A percentile compares a stretch with the other conserved stretches of the same genome.
phyloP scores from a whole-genome alignment of 1,140 invertebrate genomes.

The Brachystomella parvula region DNA sequence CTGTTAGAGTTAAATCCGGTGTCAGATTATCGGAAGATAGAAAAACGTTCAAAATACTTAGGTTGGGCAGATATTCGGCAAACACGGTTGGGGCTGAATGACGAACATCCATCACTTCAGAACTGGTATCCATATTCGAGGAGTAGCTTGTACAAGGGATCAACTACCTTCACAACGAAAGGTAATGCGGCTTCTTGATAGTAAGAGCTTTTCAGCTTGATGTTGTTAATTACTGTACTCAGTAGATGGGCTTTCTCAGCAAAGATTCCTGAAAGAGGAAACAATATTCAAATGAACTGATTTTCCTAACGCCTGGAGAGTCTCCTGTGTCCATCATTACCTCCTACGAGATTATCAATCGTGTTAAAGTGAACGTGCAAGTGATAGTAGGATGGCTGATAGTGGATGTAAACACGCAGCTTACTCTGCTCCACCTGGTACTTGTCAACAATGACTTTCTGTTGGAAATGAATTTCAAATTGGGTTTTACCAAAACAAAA shows the following conservation, averaged over 20 bases:
- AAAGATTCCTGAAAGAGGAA: constrained; percentile 52
- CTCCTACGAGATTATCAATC: constrained; percentile 69
- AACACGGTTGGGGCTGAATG: constrained; percentile 14
- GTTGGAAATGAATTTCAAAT: constrained; percentile 36
- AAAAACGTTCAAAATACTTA: constrained; percentile 33
- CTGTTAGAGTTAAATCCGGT: neutral
- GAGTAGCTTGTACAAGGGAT: constrained; percentile 19
- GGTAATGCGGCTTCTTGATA: constrained; percentile 69
- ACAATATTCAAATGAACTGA: constrained; percentile 12
- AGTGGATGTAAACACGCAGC: constrained; percentile 82
- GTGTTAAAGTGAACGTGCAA: constrained; percentile 91
- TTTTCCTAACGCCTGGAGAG: neutral
- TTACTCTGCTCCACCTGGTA: constrained; percentile 63
- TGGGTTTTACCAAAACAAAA: neutral
- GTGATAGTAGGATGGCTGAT: constrained; percentile 95
- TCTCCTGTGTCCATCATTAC: constrained; percentile 42
- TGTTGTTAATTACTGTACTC: constrained; percentile 80
- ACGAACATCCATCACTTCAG: constrained; percentile 8
- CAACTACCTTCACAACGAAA: constrained; percentile 42
- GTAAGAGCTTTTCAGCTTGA: constrained; percentile 70
- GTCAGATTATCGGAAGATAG: constrained; percentile 14
- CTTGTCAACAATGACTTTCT: constrained; percentile 68
- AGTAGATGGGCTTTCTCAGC: constrained; percentile 78
- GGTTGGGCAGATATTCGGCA: constrained; percentile 32
- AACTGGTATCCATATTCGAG: constrained; percentile 33